Conservation (phyloP, 1,140 invertebrate genomes). For the Bombus pascuorum region DNA sequence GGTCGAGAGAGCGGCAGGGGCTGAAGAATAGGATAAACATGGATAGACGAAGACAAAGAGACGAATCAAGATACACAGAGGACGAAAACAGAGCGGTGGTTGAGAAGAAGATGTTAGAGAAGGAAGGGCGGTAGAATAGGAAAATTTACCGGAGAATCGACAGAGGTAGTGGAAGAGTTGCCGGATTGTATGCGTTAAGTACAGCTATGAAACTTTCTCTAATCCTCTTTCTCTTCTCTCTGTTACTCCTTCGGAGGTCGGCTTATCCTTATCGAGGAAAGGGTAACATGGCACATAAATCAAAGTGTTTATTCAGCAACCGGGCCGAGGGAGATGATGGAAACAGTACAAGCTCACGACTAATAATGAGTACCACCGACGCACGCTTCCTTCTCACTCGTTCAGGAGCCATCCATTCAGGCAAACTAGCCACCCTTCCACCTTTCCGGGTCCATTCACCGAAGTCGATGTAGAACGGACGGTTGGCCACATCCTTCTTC, state of each 20-base stretch:
- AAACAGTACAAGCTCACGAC: constrained; percentile 56
- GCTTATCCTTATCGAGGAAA: constrained; percentile 69
- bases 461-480: constrained; percentile 33
- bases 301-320: constrained; percentile 73
- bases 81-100: neutral
- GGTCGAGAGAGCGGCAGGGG: too few relatives aligned
- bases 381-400: constrained; percentile 38
- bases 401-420: constrained; percentile 39
- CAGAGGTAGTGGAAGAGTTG: neutral
- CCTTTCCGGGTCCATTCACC: constrained; percentile 34
- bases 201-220: constrained; percentile 48
- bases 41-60: constrained; percentile 15
- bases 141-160: constrained; percentile 11
- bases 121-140: neutral
- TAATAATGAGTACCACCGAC: constrained; percentile 69
- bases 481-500: constrained; percentile 30
- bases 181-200: constrained; percentile 55
- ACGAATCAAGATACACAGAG: neutral
- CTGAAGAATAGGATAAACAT: constrained; percentile 37
- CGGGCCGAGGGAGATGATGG: constrained; percentile 1
- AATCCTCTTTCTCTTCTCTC: neutral
- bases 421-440: constrained; percentile 31
- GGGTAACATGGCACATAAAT: constrained; percentile 68
- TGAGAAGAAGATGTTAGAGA: neutral
- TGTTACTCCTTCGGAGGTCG: neutral